Evolutionary conservation across 2,888 invertebrate species (phyloP), one percentile per base, ranked within the genome.

Genomic region (Encarsia formosa): DNA sequence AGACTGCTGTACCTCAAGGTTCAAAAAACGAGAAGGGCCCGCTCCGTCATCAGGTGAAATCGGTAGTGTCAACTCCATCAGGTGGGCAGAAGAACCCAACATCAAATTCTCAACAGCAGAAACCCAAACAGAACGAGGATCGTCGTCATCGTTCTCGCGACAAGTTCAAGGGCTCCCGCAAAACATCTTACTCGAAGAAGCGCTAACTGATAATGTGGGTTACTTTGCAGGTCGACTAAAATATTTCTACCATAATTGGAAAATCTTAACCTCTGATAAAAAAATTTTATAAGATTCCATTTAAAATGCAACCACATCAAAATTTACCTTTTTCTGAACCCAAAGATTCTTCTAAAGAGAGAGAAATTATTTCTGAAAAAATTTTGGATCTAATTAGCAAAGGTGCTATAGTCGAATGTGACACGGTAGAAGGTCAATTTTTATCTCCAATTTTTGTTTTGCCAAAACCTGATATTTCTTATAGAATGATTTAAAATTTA

Each of bases 401-500:
- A 19, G 35, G 42, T 2, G 42, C 24, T 6, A 23, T 49, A 46
- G 32, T 15, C 11, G 20, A 41, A 41, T 19, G n/a, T 19, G 24
- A 13, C 2, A 19, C 24, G 16, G 6, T 6, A 3, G 4, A n/a
- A 4, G 29, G 34, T 19, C 57, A 55, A 26, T 58, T 58, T 20
- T 1, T 58, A 9, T 58, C 55, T 3, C 37, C 24, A 4, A 52
- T 56, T 13, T 58, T 57, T 20, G n/a, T 54, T 5, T 13, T 43
- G 3, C 47, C 39, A 1, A 51, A 51, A n/a, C 32, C 43, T 13
- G 37, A 42, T 19, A 26, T 24, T 11, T 9, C 16, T 6, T 2
- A 41, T 26, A 50, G 60, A 19, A 49, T 58, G 18, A 58, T 58
- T 16, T 29, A 60, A 16, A 62, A 60, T 18, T 37, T 56, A 5